These are phyloP conservation scores for Hydrocynus forskahlii DNA, from an alignment of 2,797 vertebrate genomes.

Conservation along the genomic window DNA sequence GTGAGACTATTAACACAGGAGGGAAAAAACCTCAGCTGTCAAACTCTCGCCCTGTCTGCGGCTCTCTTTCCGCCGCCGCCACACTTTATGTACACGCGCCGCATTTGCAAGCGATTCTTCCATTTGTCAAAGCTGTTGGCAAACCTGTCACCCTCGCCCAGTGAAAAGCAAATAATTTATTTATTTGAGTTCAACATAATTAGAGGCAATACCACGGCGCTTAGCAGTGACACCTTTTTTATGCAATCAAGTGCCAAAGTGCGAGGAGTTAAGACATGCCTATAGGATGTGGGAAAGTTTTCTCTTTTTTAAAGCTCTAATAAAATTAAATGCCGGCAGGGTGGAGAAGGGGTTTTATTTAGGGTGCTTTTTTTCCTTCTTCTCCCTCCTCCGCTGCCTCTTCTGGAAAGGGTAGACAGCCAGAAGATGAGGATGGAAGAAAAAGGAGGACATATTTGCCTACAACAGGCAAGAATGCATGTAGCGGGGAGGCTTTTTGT, in stretches of 20 bases:
- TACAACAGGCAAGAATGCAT: constrained; percentile 67
- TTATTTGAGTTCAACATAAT: constrained; percentile 86
- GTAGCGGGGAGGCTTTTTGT: constrained; percentile 61
- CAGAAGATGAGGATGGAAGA: constrained; percentile 50
- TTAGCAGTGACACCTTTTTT: constrained; percentile 78
- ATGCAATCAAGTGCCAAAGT: constrained; percentile 79
- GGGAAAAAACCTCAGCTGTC: constrained; percentile 77
- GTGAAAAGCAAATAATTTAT: constrained; percentile 81
- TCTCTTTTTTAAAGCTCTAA: constrained; percentile 76
- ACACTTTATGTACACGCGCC: constrained; percentile 52
- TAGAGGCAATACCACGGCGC: constrained; percentile 75
- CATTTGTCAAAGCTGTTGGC: constrained; percentile 77
- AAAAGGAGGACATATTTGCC: constrained; percentile 59
- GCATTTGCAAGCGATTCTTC: constrained; percentile 64
- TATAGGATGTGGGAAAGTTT: constrained; percentile 71
- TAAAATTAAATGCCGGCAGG: constrained; percentile 78
- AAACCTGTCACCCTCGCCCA: constrained; percentile 82
- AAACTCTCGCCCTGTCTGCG: constrained; percentile 74
- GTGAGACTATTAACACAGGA: constrained; percentile 72
- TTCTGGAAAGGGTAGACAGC: constrained; percentile 50
- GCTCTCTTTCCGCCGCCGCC: constrained; percentile 62
- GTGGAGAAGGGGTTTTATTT: constrained; percentile 55
- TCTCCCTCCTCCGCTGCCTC: constrained; percentile 36
- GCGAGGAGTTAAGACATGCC: constrained; percentile 74
- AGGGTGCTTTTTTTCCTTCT: constrained; percentile 41